Evolutionary conservation across 2,113 vertebrate genomes (phyloP).

Genomic region (Campylorhamphus procurvoides): DNA sequence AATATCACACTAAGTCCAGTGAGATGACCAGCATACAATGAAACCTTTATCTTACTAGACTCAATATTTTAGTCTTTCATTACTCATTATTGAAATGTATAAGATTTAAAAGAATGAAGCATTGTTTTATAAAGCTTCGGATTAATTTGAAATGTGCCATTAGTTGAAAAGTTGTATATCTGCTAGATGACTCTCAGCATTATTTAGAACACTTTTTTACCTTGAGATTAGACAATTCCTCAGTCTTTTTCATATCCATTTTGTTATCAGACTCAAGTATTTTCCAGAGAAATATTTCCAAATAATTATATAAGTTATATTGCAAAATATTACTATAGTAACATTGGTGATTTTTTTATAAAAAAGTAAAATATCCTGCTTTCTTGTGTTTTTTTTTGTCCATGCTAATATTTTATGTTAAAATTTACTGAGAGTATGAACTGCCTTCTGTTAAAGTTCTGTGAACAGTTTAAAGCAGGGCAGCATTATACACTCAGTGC

Average conservation of each 20-base stretch:
- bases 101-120: not conserved
- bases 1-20: not conserved
- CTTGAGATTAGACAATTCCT: not conserved
- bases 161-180: not conserved
- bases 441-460: not conserved
- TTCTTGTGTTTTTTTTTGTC: not conserved
- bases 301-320: not conserved
- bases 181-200: not conserved
- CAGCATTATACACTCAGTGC: not conserved
- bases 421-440: not conserved
- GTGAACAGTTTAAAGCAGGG: not conserved
- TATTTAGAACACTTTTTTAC: not conserved
- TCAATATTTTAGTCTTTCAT: not conserved
- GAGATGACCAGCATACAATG: accelerated
- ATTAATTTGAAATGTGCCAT: not conserved
- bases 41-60: not conserved
- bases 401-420: not conserved
- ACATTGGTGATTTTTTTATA: accelerated
- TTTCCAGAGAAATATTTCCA: not conserved
- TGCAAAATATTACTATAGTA: not conserved
- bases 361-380: not conserved
- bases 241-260: not conserved
- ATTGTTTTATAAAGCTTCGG: not conserved
- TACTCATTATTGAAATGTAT: not conserved
- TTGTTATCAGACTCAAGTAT: not conserved